Evolutionary conservation across 2,888 invertebrate species (phyloP).

Genomic region (Lordiphosa fenestrarum): DNA sequence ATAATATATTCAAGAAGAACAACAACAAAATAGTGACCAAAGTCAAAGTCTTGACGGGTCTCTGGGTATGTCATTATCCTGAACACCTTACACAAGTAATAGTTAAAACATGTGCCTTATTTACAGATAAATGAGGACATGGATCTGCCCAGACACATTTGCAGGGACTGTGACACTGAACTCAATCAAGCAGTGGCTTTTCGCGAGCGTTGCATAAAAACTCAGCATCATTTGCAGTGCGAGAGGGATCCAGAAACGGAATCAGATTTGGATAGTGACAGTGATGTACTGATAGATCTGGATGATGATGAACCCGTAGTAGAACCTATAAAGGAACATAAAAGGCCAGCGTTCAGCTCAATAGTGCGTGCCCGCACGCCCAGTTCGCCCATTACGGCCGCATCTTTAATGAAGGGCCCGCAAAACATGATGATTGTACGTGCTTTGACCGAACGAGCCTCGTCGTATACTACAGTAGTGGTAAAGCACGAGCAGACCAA

Average conservation of each 20-base stretch:
- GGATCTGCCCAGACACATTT: slow-evolving; percentile 14
- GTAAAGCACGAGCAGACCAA: no score
- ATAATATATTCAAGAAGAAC: slow-evolving; percentile 20
- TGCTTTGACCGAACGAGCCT: background rate
- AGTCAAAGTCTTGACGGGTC: slow-evolving; percentile 30
- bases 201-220: slow-evolving; percentile 9
- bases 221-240: background rate
- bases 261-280: background rate
- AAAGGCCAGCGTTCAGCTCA: background rate
- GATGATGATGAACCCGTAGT: no score
- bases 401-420: background rate
- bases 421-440: no score
- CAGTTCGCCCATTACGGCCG: background rate
- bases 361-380: slow-evolving; percentile 6
- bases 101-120: background rate
- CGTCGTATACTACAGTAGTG: background rate
- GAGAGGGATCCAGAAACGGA: background rate
- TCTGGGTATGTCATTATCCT: slow-evolving; percentile 23
- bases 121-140: slow-evolving; percentile 13
- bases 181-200: slow-evolving; percentile 3
- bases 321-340: background rate
- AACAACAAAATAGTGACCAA: slow-evolving; percentile 21
- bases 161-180: slow-evolving; percentile 3
- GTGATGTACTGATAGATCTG: background rate
- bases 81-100: background rate